A percentile compares a stretch with the other conserved stretches of the same genome.
These are phyloP conservation scores for Leptothorax acervorum DNA, from an alignment of 2,888 invertebrate species.

Conservation along the genomic window DNA sequence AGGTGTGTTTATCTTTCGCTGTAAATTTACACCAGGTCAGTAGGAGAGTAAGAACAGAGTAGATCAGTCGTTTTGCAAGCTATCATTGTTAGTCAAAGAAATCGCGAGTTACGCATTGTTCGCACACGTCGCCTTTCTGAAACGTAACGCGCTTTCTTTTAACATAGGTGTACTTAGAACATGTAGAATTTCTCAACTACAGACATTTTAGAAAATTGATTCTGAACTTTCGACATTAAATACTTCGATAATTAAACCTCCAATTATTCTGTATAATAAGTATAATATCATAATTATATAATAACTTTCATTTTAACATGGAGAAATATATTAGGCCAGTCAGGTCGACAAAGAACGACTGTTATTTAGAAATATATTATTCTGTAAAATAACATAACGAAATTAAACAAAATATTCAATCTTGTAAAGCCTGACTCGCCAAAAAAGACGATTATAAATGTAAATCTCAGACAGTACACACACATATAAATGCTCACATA, in stretches of 20 bases:
- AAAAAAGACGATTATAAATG: not conserved
- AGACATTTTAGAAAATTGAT: not conserved
- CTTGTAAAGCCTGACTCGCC: not conserved
- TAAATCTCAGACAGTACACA: not conserved
- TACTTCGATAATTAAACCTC: not conserved
- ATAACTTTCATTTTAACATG: not conserved
- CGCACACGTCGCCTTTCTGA: constrained; percentile 1
- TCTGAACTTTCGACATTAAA: not conserved
- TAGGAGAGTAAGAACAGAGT: not conserved
- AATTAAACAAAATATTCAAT: not conserved
- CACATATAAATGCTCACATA: not conserved
- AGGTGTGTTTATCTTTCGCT: constrained; percentile 24
- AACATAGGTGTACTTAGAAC: not conserved
- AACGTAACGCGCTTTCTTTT: constrained; percentile 29
- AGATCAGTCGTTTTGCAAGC: constrained; percentile 37
- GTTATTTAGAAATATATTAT: not conserved
- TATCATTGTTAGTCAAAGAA: constrained; percentile 37
- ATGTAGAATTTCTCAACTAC: constrained; percentile 2
- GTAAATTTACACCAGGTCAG: constrained; percentile 2
- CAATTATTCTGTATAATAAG: not conserved
- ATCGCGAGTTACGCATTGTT: constrained; percentile 41
- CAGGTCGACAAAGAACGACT: too few relatives aligned
- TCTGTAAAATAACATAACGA: not conserved
- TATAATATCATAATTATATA: not conserved
- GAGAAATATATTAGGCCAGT: not conserved